Base-by-base conservation (phyloP, 1,140 invertebrate genomes). In the Lepidostoma basale region DNA sequence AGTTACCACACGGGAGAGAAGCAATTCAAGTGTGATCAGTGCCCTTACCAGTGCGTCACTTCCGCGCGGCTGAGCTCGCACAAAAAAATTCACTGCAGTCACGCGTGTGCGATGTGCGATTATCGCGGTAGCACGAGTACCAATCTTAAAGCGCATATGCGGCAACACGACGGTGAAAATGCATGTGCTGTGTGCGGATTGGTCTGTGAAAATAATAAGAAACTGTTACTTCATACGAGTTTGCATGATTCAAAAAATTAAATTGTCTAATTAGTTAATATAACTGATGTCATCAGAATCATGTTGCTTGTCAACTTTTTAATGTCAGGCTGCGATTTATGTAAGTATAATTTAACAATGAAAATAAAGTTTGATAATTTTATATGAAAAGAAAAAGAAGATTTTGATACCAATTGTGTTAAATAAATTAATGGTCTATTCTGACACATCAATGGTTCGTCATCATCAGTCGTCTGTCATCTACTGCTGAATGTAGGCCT, bases 1-100 rank as follows among this genome's bases (percentile, higher is more conserved):
- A 45, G 49, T 16, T 65, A 33, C 33, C 72, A 73, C 52, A 67
- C 58, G 2, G 72, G 72, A 18, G 56, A 65, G 28, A 68, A 65
- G 45, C 72, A 68, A 2, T 69, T 42, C 39, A 30, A 54, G 12
- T 73, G 72, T 30, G 12, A 66, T 10, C 2, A 25, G 6, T 73
- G 72, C 26, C 12, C 44, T 10, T 63, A 54, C 14, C 22, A 52
- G 18, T 54, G 59, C 25, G 47, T 44, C 20, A 62, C 67, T 14
- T 12, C 33, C 0, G 44, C 47, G 1, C 14, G 39, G 2, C 8
- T 68, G n/a, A 56, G 28, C 9, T 12, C 28, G 3, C 67, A 68
- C 42, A 62, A 56, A 22, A 62, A 20, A 39, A 59, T 36, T 1
- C 64, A 64, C 28, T 67, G 45, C 26, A 44, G 42, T 18, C 42